phyloP scores from a whole-genome alignment of 64 coral and sea anemone species.

The Dendronephthya gigantea region DNA sequence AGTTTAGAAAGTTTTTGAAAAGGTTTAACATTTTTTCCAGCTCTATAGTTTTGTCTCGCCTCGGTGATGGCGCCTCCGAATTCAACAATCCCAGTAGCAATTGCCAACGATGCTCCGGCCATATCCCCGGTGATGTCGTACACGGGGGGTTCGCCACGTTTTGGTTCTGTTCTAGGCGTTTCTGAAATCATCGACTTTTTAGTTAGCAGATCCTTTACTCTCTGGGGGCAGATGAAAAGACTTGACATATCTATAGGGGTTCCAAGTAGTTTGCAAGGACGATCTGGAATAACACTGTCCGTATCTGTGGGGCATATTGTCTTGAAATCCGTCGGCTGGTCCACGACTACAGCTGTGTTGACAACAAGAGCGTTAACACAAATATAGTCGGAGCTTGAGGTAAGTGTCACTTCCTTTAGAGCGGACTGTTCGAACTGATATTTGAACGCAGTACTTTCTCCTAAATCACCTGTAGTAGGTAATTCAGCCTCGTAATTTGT shows the following conservation, averaged over 20 bases:
- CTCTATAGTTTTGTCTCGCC: constrained; percentile 9
- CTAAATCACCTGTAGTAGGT: constrained; percentile 16
- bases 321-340: constrained; percentile 37
- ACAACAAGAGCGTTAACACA: constrained; percentile 48
- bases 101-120: constrained; percentile 19
- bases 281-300: not conserved
- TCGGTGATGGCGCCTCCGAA: not conserved
- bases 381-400: not conserved
- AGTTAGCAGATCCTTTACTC: constrained; percentile 5
- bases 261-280: constrained; percentile 31
- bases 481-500: not conserved
- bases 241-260: not conserved
- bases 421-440: constrained; percentile 16
- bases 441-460: not conserved
- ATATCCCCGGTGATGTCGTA: constrained; percentile 31
- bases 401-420: constrained; percentile 13
- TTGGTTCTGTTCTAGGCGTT: not conserved
- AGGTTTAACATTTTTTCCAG: not conserved
- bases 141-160: not conserved
- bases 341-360: constrained; percentile 19
- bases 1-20: constrained; percentile 11
- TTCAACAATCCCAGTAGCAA: constrained; percentile 17
- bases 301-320: not conserved
- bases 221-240: constrained; percentile 27
- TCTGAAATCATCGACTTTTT: not conserved